These are phyloP conservation scores for Hirtodrosophila duncani DNA, from an alignment of 2,888 invertebrate genomes.

Conservation along the genomic window DNA sequence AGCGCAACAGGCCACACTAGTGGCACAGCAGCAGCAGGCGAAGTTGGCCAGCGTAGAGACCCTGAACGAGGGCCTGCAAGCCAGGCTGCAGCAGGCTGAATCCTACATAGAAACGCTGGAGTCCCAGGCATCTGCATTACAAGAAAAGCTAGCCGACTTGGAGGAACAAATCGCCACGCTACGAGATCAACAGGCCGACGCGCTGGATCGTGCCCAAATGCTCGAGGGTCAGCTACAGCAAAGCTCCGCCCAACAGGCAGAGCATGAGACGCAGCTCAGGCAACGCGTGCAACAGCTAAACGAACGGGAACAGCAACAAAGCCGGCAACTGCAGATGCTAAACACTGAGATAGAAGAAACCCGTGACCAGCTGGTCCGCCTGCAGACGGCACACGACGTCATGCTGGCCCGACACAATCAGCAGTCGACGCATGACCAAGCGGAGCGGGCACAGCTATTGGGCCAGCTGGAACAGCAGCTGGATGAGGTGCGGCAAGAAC, in stretches of 20 bases:
- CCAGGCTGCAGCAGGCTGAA: slow-evolving; percentile 87
- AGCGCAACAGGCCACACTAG: slow-evolving; percentile 8
- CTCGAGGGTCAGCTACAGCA: slow-evolving; percentile 82
- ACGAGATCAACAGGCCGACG: slow-evolving; percentile 81
- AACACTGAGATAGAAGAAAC: slow-evolving; percentile 80
- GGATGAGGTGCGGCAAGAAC: slow-evolving; percentile 64
- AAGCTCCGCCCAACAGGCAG: slow-evolving; percentile 82
- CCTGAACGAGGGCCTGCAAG: slow-evolving; percentile 78
- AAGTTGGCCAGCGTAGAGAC: slow-evolving; percentile 68
- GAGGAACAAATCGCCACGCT: slow-evolving; percentile 83
- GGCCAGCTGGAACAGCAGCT: slow-evolving; percentile 78
- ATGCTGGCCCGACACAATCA: slow-evolving; percentile 77
- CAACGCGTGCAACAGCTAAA: slow-evolving; percentile 82
- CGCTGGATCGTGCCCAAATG: slow-evolving; percentile 82
- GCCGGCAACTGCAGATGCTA: slow-evolving; percentile 81
- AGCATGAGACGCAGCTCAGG: slow-evolving; percentile 82
- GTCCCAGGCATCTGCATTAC: slow-evolving; percentile 82
- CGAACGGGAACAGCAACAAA: slow-evolving; percentile 82
- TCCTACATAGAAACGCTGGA: slow-evolving; percentile 86
- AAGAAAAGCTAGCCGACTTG: slow-evolving; percentile 82
- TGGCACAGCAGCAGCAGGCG: slow-evolving; percentile 10
- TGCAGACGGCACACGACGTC: slow-evolving; percentile 79
- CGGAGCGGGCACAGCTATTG: slow-evolving; percentile 55
- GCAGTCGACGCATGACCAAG: slow-evolving; percentile 78
- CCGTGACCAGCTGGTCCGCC: slow-evolving; percentile 77